Evolutionary conservation across 2,797 vertebrate genomes (phyloP), one percentile per base, ranked within the genome.

Genomic region (Anguilla obscura): DNA sequence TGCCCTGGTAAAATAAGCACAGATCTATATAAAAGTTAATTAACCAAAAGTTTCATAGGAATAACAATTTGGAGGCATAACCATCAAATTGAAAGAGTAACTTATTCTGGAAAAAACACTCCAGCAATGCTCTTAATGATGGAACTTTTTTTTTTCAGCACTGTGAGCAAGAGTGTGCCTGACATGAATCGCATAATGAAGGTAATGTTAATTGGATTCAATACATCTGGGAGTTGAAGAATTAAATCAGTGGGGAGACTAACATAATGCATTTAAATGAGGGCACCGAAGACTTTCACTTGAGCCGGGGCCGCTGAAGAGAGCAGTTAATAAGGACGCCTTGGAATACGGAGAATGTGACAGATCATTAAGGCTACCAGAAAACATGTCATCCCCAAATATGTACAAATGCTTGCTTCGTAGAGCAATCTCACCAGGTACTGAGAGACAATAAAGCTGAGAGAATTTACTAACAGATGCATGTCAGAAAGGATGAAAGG

Each of bases 161-260:
- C 36, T 82, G 79, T 24, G 21, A 16, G 16, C 14, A 45, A 21
- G 79, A 50, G 79, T 84, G 45, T 60, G 86, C 66, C 76, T 87
- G 63, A 88, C 84, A 87, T 58, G 66, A 80, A 74, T 24, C 63
- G 76, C 50, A 88, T 89, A 89, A 90, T 89, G 87, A 89, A 88
- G 85, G 36, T 88, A 89, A 40, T 85, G 84, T 82, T 89, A 89
- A 89, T 88, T 88, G 88, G 90, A 71, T 76, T 36, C 74, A 89
- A 84, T 88, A 56, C 84, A 89, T 90, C 86, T 85, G 90, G 87
- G 88, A 89, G 83, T 80, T 60, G 63, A 86, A 36, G 84, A 85
- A 88, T 88, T 86, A 88, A 87, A 87, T 86, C 84, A 87, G 87
- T 86, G 54, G 79, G 79, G 66, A 84, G 86, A 86, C 60, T 76